Conservation (phyloP, 2,797 vertebrate genomes). For the Alectoris magna region DNA sequence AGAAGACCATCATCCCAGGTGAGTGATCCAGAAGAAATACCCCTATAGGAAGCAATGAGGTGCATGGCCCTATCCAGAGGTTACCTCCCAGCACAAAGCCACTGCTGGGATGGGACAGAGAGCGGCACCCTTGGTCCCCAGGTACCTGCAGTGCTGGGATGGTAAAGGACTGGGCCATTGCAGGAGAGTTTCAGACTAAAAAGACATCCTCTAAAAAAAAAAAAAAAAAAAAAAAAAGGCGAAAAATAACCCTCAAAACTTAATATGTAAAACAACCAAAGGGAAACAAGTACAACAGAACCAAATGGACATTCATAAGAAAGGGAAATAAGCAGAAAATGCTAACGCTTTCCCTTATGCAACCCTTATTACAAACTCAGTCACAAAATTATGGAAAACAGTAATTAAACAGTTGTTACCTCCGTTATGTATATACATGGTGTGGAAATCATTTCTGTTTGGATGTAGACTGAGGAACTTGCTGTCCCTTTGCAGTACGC, state of each 20-base stretch:
- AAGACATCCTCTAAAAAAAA: not conserved
- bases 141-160: not conserved
- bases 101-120: not conserved
- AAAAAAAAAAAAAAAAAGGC: too few relatives aligned
- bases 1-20: not conserved
- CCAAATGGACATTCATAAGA: not conserved
- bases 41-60: not conserved
- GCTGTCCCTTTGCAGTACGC: not conserved
- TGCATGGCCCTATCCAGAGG: accelerated
- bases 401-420: not conserved
- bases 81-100: not conserved
- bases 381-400: not conserved
- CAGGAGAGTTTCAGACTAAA: not conserved
- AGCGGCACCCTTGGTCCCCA: not conserved
- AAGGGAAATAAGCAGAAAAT: not conserved
- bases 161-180: not conserved
- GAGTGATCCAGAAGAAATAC: not conserved
- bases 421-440: not conserved
- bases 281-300: not conserved
- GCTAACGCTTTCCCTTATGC: not conserved
- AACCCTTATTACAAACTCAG: not conserved
- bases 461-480: not conserved
- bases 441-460: not conserved
- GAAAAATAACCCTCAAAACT: not conserved
- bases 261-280: not conserved